These are phyloP conservation scores for Synergus japonicus DNA, from an alignment of 2,888 invertebrate genomes.

Conservation along the genomic window DNA sequence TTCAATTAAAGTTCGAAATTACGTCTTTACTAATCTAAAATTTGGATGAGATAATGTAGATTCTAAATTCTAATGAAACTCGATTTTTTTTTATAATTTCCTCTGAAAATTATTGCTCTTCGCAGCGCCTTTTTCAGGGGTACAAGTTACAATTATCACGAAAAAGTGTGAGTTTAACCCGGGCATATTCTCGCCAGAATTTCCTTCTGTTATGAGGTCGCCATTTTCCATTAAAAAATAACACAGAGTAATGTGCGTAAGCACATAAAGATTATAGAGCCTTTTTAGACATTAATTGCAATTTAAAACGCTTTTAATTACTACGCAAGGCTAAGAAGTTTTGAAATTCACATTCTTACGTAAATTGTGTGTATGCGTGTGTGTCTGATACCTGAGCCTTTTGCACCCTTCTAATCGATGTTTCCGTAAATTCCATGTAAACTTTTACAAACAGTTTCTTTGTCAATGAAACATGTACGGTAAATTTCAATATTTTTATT, in stretches of 20 bases:
- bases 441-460: background rate
- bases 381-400: background rate
- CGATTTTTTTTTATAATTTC: background rate
- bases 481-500: background rate
- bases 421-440: slow-evolving; percentile 1
- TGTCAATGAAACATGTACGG: background rate
- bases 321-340: slow-evolving; percentile 9
- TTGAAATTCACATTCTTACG: slow-evolving; percentile 17
- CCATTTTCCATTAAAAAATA: slow-evolving; percentile 34
- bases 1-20: slow-evolving; percentile 24
- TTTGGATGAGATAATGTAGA: background rate
- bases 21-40: background rate
- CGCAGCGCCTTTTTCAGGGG: background rate
- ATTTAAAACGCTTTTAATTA: slow-evolving; percentile 36
- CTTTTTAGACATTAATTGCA: slow-evolving; percentile 28
- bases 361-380: background rate
- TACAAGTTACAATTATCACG: slow-evolving; percentile 29
- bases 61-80: background rate
- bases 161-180: slow-evolving; percentile 22
- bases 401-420: slow-evolving; percentile 30
- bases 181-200: slow-evolving; percentile 25
- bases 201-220: slow-evolving; percentile 17
- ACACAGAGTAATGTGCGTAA: slow-evolving; percentile 7
- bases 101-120: background rate
- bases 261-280: slow-evolving; percentile 21